Conservation (phyloP, 2,888 invertebrate genomes). For the Rhingia campestris region DNA sequence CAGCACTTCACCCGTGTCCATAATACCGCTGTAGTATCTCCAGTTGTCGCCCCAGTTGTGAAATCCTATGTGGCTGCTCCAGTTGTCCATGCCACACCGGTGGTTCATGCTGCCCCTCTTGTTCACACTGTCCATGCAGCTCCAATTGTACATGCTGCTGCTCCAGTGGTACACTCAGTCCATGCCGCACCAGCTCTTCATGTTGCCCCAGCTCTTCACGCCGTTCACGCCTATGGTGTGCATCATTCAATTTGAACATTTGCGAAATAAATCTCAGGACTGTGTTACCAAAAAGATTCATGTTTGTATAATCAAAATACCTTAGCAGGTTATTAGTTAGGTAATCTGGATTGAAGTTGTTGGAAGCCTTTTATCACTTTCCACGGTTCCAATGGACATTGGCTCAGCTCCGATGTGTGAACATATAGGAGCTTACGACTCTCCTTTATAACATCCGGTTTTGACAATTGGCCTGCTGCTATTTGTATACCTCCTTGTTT, state of each 20-base stretch:
- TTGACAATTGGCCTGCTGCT: no score
- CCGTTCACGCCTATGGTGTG: conserved; percentile 51
- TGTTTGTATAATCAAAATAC: background rate
- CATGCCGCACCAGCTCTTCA: conserved; percentile 35
- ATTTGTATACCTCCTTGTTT: no score
- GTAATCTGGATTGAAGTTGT: no score
- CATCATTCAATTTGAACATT: conserved; percentile 15
- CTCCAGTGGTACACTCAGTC: conserved; percentile 60
- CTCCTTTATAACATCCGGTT: no score
- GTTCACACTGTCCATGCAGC: conserved; percentile 70
- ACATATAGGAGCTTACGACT: no score
- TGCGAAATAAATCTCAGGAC: conserved; percentile 18
- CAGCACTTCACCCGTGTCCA: conserved; percentile 51
- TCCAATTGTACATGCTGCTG: conserved; percentile 50
- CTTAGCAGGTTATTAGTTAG: no score
- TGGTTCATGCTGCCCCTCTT: conserved; percentile 74
- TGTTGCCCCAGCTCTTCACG: conserved; percentile 46
- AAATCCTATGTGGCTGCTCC: conserved; percentile 76
- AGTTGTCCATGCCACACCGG: conserved; percentile 58
- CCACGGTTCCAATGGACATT: no score
- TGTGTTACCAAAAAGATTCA: conserved; percentile 15
- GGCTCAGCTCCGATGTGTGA: no score
- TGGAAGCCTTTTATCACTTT: no score
- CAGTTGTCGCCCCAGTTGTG: conserved; percentile 64
- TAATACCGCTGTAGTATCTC: conserved; percentile 67